Evolutionary conservation across 2,113 vertebrate genomes (phyloP).

Genomic region (Microcebus murinus): DNA sequence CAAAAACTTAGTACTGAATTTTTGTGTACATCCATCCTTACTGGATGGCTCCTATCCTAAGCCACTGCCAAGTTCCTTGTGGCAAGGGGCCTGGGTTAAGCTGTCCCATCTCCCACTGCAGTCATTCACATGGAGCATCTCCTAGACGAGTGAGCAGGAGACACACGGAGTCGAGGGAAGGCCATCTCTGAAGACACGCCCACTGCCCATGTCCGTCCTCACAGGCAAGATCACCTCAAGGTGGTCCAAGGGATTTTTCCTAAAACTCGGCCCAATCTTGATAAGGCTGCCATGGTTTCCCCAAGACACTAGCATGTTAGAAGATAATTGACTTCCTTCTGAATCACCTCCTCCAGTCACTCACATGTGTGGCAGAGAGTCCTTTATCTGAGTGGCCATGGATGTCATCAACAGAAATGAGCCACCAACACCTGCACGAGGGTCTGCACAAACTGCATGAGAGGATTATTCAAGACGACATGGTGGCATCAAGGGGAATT

Average conservation of each 20-base stretch:
- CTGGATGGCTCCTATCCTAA: background rate
- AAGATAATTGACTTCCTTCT: background rate
- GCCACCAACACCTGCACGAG: background rate
- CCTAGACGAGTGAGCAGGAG: background rate
- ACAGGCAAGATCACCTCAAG: background rate
- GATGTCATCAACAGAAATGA: background rate
- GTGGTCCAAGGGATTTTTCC: background rate
- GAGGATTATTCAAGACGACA: background rate
- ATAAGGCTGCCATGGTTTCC: background rate
- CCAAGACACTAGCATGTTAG: background rate
- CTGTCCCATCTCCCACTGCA: background rate
- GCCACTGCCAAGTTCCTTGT: conserved; percentile 57
- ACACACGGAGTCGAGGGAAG: background rate
- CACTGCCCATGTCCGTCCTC: background rate
- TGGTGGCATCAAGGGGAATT: background rate
- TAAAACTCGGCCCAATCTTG: background rate
- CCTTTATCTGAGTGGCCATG: background rate
- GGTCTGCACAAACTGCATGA: background rate
- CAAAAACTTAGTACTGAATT: conserved; percentile 58
- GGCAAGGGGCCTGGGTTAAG: background rate
- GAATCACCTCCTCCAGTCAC: background rate
- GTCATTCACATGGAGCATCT: background rate
- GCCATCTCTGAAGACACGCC: background rate
- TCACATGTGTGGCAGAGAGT: background rate
- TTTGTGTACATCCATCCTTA: conserved; percentile 30